These are phyloP conservation scores for Nymphalis polychloros DNA, from an alignment of 2,888 invertebrate species.

Conservation along the genomic window DNA sequence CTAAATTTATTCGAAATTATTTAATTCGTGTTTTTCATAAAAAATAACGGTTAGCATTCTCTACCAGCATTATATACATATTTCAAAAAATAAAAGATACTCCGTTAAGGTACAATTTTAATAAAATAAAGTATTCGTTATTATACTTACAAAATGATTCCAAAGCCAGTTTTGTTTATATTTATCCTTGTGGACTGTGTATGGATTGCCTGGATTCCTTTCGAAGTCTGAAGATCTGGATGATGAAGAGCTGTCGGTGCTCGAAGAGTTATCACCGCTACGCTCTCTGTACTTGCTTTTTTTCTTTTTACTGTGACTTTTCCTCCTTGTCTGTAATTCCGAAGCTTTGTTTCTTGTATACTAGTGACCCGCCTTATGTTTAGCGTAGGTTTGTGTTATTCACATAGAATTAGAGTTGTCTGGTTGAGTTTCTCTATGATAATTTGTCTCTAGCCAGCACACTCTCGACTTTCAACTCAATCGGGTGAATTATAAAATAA, in stretches of 20 bases:
- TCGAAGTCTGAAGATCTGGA: slow-evolving; percentile 50
- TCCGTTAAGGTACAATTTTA: not conserved
- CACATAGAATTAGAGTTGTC: too few relatives aligned
- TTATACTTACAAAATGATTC: slow-evolving; percentile 48
- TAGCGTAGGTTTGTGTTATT: too few relatives aligned
- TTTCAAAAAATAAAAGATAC: too few relatives aligned
- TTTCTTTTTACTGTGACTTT: slow-evolving; percentile 10
- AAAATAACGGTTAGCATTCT: too few relatives aligned
- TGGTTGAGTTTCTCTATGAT: too few relatives aligned
- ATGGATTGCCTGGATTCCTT: slow-evolving; percentile 68
- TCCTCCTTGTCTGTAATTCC: slow-evolving; percentile 14
- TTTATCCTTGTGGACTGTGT: slow-evolving; percentile 59
- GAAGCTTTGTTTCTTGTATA: not conserved
- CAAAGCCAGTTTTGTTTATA: slow-evolving; percentile 68
- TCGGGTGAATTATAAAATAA: too few relatives aligned
- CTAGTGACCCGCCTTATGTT: not conserved
- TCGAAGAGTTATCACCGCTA: slow-evolving; percentile 2
- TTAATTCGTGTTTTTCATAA: too few relatives aligned
- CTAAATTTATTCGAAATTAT: too few relatives aligned
- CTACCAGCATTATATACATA: too few relatives aligned
- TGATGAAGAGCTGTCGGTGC: slow-evolving; percentile 10
- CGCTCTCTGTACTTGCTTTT: slow-evolving; percentile 28
- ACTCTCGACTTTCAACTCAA: too few relatives aligned
- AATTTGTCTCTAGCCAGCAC: too few relatives aligned
- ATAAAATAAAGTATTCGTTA: not conserved